Conservation (phyloP, 2,113 vertebrate genomes). For the Heliornis fulica region DNA sequence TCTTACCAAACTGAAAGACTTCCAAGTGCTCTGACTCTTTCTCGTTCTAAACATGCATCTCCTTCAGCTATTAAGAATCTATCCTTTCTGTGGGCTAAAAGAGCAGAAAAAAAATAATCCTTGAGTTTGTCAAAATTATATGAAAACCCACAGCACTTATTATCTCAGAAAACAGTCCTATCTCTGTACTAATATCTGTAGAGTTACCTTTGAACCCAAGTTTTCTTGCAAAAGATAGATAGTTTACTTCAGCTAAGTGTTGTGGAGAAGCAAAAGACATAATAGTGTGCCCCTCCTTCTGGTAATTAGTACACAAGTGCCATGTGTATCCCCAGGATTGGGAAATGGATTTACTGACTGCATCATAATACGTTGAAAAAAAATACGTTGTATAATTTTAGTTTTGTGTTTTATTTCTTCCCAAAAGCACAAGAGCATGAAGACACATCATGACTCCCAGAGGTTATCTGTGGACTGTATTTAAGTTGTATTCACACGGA, state of each 20-base stretch:
- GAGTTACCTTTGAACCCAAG: not conserved
- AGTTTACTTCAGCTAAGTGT: not conserved
- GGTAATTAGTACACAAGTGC: not conserved
- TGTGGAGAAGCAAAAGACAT: not conserved
- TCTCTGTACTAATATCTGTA: not conserved
- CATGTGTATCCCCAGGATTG: accelerated
- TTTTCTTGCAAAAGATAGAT: not conserved
- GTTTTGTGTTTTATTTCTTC: not conserved
- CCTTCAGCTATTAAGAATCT: not conserved
- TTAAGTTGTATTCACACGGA: not conserved
- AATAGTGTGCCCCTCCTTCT: not conserved
- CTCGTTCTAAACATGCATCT: not conserved
- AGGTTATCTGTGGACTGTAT: not conserved
- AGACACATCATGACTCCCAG: not conserved
- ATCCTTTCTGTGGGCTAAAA: not conserved
- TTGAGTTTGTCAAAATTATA: not conserved
- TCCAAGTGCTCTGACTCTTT: not conserved
- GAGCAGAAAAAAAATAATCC: not conserved
- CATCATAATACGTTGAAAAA: not conserved
- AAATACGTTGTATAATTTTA: not conserved
- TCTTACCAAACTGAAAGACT: not conserved
- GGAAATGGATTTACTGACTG: not conserved
- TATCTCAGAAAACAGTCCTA: not conserved
- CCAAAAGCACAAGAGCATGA: not conserved
- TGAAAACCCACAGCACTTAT: not conserved